These are phyloP conservation scores for Campylomormyrus tamandua DNA, from an alignment of 2,113 vertebrate genomes.

Conservation along the genomic window DNA sequence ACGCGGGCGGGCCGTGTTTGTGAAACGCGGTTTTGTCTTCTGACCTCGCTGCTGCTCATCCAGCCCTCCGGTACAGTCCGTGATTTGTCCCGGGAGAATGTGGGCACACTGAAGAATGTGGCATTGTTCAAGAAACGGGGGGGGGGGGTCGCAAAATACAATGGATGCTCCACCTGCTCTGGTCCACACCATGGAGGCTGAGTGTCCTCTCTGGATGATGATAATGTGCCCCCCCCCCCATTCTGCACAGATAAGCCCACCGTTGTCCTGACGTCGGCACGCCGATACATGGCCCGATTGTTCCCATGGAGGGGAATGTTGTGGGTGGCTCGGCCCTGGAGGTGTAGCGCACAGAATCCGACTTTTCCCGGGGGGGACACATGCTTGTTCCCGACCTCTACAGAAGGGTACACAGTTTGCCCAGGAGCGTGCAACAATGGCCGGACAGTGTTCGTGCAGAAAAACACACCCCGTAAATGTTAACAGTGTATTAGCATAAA, in stretches of 20 bases:
- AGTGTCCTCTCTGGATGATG: constrained; percentile 29
- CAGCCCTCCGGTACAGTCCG: constrained; percentile 14
- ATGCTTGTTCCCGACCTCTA: constrained; percentile 27
- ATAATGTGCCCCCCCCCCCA: constrained; percentile 1
- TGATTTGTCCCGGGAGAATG: constrained; percentile 29
- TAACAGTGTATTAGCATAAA: constrained; percentile 33
- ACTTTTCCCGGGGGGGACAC: constrained; percentile 21
- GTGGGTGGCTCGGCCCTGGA: constrained; percentile 35
- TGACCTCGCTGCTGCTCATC: constrained; percentile 24
- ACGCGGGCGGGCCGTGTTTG: not conserved
- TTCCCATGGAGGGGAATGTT: constrained; percentile 30
- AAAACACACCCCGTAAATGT: constrained; percentile 36
- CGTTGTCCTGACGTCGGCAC: constrained; percentile 23
- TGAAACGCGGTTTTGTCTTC: constrained; percentile 28
- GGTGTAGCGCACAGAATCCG: constrained; percentile 31
- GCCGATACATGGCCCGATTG: constrained; percentile 27
- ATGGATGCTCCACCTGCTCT: constrained; percentile 2
- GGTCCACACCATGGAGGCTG: constrained; percentile 26
- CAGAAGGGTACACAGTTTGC: constrained; percentile 30
- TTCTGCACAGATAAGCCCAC: constrained; percentile 8
- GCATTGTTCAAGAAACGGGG: constrained; percentile 35
- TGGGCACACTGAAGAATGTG: constrained; percentile 28
- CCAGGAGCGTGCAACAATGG: constrained; percentile 9
- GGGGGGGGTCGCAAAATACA: not conserved
- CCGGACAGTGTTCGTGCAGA: constrained; percentile 16